A percentile compares a stretch with the other conserved stretches of the same genome.
Evolutionary conservation across 53 echinoderm and acorn worm genomes (phyloP).

Genomic region (Apostichopus leukothele): DNA sequence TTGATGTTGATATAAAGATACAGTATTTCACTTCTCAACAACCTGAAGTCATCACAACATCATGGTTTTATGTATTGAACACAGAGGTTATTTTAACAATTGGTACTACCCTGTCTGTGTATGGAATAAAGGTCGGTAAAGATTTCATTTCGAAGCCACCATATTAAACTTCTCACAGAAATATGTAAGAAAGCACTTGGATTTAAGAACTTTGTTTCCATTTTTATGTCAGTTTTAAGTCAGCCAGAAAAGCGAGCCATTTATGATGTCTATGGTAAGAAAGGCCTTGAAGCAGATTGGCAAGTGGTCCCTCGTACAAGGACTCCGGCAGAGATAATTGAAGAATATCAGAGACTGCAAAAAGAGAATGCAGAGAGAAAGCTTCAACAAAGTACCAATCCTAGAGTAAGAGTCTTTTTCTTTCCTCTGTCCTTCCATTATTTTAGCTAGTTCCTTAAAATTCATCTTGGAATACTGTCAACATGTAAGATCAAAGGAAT

Average conservation of each 20-base stretch:
- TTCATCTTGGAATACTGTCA: too few relatives aligned
- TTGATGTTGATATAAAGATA: too few relatives aligned
- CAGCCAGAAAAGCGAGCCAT: constrained; percentile 88
- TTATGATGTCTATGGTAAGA: constrained; percentile 96
- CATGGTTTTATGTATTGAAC: too few relatives aligned
- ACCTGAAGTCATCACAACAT: too few relatives aligned
- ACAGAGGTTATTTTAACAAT: too few relatives aligned
- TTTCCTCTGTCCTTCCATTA: too few relatives aligned
- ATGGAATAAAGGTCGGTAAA: too few relatives aligned
- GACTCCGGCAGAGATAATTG: constrained; percentile 84
- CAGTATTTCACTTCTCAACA: too few relatives aligned
- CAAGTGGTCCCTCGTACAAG: constrained; percentile 80
- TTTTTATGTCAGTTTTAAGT: constrained; percentile 67
- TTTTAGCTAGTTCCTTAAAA: too few relatives aligned
- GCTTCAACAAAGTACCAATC: constrained; percentile 93
- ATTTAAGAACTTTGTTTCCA: background rate
- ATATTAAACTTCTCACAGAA: background rate
- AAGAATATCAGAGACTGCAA: constrained; percentile 82
- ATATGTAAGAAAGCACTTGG: background rate
- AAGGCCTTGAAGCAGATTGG: constrained; percentile 93
- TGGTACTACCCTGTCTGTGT: too few relatives aligned
- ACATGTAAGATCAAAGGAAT: too few relatives aligned
- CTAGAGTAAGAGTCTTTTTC: constrained; percentile 64
- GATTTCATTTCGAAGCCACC: too few relatives aligned
- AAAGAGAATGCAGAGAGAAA: constrained; percentile 80